Conservation (phyloP, 1,140 invertebrate species). For the Calliphora vicina region DNA sequence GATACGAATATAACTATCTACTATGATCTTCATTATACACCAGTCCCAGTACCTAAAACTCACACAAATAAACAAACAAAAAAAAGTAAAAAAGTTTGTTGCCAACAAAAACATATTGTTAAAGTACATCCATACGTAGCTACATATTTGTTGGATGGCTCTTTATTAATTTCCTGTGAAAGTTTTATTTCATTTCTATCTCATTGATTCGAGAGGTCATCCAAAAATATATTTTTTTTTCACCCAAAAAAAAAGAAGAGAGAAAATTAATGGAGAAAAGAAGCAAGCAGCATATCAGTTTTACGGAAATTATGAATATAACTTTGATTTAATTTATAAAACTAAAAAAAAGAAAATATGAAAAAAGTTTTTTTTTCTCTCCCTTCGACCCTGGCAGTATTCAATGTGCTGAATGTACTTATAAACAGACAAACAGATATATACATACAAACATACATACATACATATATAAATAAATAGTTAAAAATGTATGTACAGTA, state of each 20-base stretch:
- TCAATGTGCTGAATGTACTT: too few relatives aligned
- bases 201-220: constrained; percentile 5
- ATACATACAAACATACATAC: too few relatives aligned
- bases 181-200: constrained; percentile 15
- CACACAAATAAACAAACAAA: too few relatives aligned
- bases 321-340: background rate
- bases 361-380: background rate
- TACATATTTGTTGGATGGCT: too few relatives aligned
- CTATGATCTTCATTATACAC: too few relatives aligned
- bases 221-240: background rate
- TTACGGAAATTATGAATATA: background rate
- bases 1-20: too few relatives aligned
- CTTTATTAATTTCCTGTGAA: background rate
- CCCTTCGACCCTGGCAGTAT: background rate
- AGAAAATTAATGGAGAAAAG: background rate
- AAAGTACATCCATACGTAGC: background rate
- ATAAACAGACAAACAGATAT: too few relatives aligned
- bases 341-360: too few relatives aligned
- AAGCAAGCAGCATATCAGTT: background rate
- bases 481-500: background rate
- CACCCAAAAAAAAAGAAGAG: too few relatives aligned
- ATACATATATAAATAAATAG: too few relatives aligned
- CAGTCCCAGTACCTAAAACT: too few relatives aligned
- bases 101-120: background rate
- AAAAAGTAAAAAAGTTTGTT: background rate